Evolutionary conservation across 2,113 vertebrate species (phyloP), one percentile per base, ranked within the genome.

Genomic region (Axis porcinus): DNA sequence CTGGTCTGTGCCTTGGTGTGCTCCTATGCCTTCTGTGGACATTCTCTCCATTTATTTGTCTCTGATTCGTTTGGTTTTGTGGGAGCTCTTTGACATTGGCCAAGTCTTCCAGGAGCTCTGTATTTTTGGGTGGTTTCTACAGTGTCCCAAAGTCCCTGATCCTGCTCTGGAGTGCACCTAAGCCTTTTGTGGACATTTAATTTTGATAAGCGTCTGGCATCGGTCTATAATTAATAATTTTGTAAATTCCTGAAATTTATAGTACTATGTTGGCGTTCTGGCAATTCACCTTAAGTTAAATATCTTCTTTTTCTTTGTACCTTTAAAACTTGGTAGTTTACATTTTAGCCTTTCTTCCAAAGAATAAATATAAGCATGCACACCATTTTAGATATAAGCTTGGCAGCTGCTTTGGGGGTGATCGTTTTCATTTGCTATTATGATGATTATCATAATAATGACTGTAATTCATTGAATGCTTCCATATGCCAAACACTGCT

Each of bases 291-390:
- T 58, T 36, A 60, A 47, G 33, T 50, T 89, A 86, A 94, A 82
- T 60, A 84, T 36, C 30, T 36, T 74, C 64, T 95, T 60, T 74
- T 95, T 88, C 36, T 91, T 89, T 76, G 27, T 47, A 89, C 57
- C 14, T 78, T 67, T 90, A 96, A 94, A 50, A 78, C 92, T 79
- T 92, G 23, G 33, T 43, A 94, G 78, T 76, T 94, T 76, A 40
- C 47, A 82, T 76, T 83, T 54, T 89, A 94, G 55, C 28, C 12
- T 57, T 96, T 97, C 58, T 90, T 93, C 64, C 25, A 83, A 94
- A 67, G 43, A 94, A 78, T 55, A 57, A 94, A 87, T 50, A 36
- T 27, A 89, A 81, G 16, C 19, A 70, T 50, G 62, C 36, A 67
- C 28, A 55, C 11, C 57, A 57, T 19, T 78, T 86, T 70, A 76